phyloP scores from a whole-genome alignment of 2,888 invertebrate species.

The Conops quadrifasciatus region DNA sequence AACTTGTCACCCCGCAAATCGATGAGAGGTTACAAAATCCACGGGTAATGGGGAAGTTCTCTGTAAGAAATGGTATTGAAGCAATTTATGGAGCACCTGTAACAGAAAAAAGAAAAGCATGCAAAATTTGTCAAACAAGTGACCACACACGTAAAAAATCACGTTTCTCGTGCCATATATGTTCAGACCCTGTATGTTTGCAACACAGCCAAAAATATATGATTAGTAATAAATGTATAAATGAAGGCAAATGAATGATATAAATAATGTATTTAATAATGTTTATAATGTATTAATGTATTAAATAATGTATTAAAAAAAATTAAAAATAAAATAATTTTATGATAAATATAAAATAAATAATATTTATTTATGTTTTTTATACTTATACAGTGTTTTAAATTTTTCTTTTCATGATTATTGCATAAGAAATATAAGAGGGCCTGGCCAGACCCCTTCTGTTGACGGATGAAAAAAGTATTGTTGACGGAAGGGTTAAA shows the following conservation, averaged over 20 bases:
- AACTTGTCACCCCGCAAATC: neutral
- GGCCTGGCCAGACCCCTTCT: neutral
- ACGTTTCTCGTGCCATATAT: neutral
- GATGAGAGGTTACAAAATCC: neutral
- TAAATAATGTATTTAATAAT: too few relatives aligned
- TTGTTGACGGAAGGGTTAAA: slow-evolving; percentile 1
- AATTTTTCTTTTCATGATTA: neutral
- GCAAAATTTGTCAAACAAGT: neutral
- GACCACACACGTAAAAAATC: neutral
- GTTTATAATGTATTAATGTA: too few relatives aligned
- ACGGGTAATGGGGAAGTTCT: neutral
- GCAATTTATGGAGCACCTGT: neutral
- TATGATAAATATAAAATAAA: neutral
- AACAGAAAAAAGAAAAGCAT: neutral
- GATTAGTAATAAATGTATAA: too few relatives aligned
- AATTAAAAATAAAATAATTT: neutral
- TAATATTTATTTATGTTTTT: neutral
- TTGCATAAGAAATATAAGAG: neutral
- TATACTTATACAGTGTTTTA: neutral
- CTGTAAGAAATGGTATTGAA: slow-evolving; percentile 7
- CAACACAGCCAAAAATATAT: neutral
- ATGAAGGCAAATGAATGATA: too few relatives aligned
- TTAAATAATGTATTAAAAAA: too few relatives aligned
- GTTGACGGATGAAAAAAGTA: neutral
- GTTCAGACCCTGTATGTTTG: too few relatives aligned